Conservation (phyloP, 2,888 invertebrate genomes). For the Apotomis capreana region DNA sequence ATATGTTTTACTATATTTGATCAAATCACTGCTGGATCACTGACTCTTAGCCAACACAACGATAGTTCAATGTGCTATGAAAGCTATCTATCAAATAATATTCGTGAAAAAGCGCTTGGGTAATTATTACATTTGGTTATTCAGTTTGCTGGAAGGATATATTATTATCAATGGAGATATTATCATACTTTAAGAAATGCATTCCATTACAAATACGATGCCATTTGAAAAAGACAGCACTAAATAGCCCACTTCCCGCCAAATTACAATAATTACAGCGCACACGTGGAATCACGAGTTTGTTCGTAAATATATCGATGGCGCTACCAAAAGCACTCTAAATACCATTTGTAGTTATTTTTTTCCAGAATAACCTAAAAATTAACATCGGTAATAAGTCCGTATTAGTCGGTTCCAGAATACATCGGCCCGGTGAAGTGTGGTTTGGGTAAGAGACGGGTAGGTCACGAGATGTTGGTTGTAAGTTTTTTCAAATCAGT, state of each 20-base stretch:
- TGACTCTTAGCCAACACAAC: no score
- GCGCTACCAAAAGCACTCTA: conserved; percentile 74
- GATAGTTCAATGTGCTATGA: no score
- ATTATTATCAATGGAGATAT: not conserved
- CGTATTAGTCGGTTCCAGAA: conserved; percentile 57
- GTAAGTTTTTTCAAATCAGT: conserved; percentile 63
- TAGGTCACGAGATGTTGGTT: conserved; percentile 53
- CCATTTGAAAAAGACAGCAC: conserved; percentile 19
- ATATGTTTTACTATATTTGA: no score
- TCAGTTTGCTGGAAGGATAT: not conserved
- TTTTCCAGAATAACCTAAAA: conserved; percentile 66
- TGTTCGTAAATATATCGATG: conserved; percentile 78
- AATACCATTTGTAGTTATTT: conserved; percentile 70
- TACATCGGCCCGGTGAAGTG: conserved; percentile 46
- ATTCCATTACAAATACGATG: conserved; percentile 10
- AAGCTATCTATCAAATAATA: no score
- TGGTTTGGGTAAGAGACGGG: not conserved
- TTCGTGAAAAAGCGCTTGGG: no score
- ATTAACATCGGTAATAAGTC: conserved; percentile 78
- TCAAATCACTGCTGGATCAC: no score
- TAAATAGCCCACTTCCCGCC: conserved; percentile 28
- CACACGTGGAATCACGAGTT: conserved; percentile 60
- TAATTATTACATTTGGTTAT: no score
- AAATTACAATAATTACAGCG: conserved; percentile 37
- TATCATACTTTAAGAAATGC: conserved; percentile 4